These are phyloP conservation scores for Drosophila ogumai DNA, from an alignment of 1,140 invertebrate species.

Conservation along the genomic window DNA sequence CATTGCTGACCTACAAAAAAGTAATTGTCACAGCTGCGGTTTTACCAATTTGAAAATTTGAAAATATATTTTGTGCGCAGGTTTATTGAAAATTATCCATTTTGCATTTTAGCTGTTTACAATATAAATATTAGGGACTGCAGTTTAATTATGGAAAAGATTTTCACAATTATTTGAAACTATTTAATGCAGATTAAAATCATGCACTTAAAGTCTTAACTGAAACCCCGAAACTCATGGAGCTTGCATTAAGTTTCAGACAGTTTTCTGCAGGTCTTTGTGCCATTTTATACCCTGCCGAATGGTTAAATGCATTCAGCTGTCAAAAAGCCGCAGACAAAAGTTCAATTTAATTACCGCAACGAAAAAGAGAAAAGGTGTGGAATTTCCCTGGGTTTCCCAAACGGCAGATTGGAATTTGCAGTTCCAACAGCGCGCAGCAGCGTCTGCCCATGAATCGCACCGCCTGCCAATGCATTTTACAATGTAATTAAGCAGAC, in stretches of 20 bases:
- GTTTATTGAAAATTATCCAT: not conserved
- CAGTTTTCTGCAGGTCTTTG: slow-evolving; percentile 28
- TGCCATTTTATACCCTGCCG: slow-evolving; percentile 42
- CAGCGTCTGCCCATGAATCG: slow-evolving; percentile 35
- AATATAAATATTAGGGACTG: too few relatives aligned
- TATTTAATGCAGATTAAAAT: not conserved
- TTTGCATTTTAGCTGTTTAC: not conserved
- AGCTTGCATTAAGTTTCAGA: not conserved
- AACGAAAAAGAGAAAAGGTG: slow-evolving; percentile 25
- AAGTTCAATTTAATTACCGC: slow-evolving; percentile 64
- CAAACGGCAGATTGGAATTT: slow-evolving; percentile 11
- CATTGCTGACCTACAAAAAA: not conserved
- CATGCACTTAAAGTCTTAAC: not conserved
- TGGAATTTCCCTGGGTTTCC: slow-evolving; percentile 9
- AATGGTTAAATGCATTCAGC: slow-evolving; percentile 54
- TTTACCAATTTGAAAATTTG: not conserved
- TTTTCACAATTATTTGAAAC: not conserved
- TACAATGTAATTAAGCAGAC: slow-evolving; percentile 65
- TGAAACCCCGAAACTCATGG: not conserved
- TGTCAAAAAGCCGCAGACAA: slow-evolving; percentile 57
- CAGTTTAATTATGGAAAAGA: too few relatives aligned
- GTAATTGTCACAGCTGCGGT: not conserved
- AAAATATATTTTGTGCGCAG: not conserved
- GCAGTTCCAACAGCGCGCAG: not conserved
- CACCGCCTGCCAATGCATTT: slow-evolving; percentile 49